Conservation (phyloP, 2,888 invertebrate genomes). For the Acrobasis repandana region DNA sequence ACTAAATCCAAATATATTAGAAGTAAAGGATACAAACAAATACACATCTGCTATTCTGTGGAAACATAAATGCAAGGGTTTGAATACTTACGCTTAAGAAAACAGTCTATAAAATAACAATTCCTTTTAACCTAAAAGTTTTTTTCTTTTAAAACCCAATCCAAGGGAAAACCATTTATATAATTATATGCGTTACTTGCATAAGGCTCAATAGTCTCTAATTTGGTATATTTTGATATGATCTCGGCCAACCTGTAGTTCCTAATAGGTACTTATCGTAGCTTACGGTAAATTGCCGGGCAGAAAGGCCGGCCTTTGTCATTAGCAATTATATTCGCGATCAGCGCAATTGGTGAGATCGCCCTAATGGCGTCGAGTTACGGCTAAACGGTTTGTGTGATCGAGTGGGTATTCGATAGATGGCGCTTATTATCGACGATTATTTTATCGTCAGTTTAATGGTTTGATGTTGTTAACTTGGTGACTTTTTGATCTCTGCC, state of each 20-base stretch:
- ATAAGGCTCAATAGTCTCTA: conserved; percentile 7
- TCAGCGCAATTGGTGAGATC: conserved; percentile 12
- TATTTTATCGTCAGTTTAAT: conserved; percentile 3
- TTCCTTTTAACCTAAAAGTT: too few species aligned
- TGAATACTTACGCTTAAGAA: too few species aligned
- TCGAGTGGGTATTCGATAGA: conserved; percentile 12
- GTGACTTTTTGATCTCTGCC: conserved; percentile 1
- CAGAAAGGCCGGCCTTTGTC: conserved; percentile 14
- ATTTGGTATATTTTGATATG: conserved; percentile 18
- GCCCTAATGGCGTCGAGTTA: conserved; percentile 19
- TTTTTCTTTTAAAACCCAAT: neutral
- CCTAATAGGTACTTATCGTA: conserved; percentile 16
- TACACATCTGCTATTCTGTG: too few species aligned
- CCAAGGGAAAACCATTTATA: neutral
- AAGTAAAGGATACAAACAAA: too few species aligned
- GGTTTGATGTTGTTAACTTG: neutral
- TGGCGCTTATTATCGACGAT: conserved; percentile 1
- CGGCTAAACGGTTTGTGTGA: conserved; percentile 15
- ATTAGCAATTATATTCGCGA: conserved; percentile 20
- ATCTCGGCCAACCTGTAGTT: conserved; percentile 8
- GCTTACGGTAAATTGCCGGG: conserved; percentile 18
- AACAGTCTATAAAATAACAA: too few species aligned
- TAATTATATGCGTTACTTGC: conserved; percentile 2
- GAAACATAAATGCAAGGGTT: too few species aligned
- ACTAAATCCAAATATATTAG: too few species aligned